phyloP scores from a whole-genome alignment of 2,888 invertebrate genomes.

The Platycheirus albimanus region DNA sequence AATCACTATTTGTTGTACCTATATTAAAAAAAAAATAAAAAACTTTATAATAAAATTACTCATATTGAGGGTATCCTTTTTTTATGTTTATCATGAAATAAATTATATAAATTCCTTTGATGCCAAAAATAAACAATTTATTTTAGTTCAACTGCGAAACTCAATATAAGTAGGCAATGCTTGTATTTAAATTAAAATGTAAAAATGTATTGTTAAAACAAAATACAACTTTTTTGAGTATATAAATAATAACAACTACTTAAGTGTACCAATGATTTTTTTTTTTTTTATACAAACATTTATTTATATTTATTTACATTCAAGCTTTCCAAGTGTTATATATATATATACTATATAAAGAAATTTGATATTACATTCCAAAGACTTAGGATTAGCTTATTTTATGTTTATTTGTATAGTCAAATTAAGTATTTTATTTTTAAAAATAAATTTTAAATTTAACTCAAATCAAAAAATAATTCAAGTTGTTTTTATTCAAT shows the following conservation, averaged over 20 bases:
- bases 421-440: constrained; percentile 67
- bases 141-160: constrained; percentile 45
- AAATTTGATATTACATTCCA: constrained; percentile 81
- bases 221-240: constrained; percentile 21
- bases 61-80: constrained; percentile 71
- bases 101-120: constrained; percentile 47
- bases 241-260: no score
- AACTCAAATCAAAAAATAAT: constrained; percentile 31
- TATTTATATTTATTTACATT: constrained; percentile 58
- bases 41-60: constrained; percentile 62
- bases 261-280: constrained; percentile 36
- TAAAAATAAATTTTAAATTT: constrained; percentile 67
- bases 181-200: constrained; percentile 42
- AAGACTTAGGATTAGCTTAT: constrained; percentile 79
- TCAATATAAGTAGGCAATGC: constrained; percentile 35
- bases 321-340: constrained; percentile 58
- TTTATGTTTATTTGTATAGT: constrained; percentile 67
- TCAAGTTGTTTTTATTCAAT: no score
- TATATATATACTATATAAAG: no score
- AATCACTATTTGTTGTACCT: constrained; percentile 66
- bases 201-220: constrained; percentile 40
- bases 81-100: constrained; percentile 47
- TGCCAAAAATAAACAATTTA: constrained; percentile 57
- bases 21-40: constrained; percentile 43
- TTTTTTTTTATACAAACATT: constrained; percentile 19